Base-by-base conservation (phyloP, 2,797 vertebrate species). In the Sebastes kiyomatsui region DNA sequence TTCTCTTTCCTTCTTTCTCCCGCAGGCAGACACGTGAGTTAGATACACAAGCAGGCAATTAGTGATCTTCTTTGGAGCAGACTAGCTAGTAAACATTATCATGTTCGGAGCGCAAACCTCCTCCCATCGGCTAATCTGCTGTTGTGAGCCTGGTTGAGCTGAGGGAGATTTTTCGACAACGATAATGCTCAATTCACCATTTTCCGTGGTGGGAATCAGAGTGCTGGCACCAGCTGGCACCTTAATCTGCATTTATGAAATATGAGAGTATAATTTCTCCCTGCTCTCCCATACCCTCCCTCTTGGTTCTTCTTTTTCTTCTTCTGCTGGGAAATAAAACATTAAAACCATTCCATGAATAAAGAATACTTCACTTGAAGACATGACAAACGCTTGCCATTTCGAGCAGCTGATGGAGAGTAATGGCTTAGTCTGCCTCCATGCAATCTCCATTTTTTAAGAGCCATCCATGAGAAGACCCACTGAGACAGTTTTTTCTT, bases 271-370 rank as follows among this genome's bases (percentile, higher is more conserved):
- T 68, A 23, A 80, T 81, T 70, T 73, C 56, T 59, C 72, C 32
- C 35, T 20, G 28, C 32, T 14, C 46, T 66, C 35, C 59, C 23
- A 42, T 67, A 18, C 10, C 4, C 58, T 71, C 73, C 28, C 69
- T 80, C 67, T 28, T 65, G 32, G 30, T 80, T 82, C 67, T 67
- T 60, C 25, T 59, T 75, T 70, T 20, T 74, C 75, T 75, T 79
- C 81, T 88, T 84, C 75, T 83, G 79, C 81, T 27, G 54, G 75
- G 73, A 87, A 88, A 93, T 93, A 85, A 94, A 94, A 93, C 87
- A 92, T 93, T 92, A 87, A 91, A 79, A 79, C n/a, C 69, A 52
- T 68, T 32, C 58, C 76, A 92, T 93, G 78, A 92, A 94, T 93
- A 93, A 92, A 82, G 86, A 88, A 92, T 86, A 80, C 60, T 71